Base-by-base conservation (phyloP, 2,797 vertebrate genomes). In the Cyprinodon diabolis region DNA sequence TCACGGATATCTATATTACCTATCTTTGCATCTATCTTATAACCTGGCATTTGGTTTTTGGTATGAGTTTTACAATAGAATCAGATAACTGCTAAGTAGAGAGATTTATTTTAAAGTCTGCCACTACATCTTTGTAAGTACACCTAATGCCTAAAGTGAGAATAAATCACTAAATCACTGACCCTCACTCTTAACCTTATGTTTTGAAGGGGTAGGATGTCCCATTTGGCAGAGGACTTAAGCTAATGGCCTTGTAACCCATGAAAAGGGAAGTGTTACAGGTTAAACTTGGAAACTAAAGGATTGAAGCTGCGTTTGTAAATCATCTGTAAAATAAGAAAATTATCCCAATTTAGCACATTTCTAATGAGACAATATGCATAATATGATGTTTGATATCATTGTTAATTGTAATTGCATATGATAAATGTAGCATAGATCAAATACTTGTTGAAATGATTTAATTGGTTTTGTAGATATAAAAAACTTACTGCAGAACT, bases 41-140 rank as follows among this genome's bases (percentile, higher is more conserved):
- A 58, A 52, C 37, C 71, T 63, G 81, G 73, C 69, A 62, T 72
- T 83, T 77, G 66, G 17, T 66, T 79, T 65, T 66, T 23, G 80
- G 30, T 69, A 19, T 54, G 51, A 57, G 30, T 74, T 25, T n/a
- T 84, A 35, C 82, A 74, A 74, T 47, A 21, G 0, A 56, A 21
- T 15, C 21, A 43, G 37, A 55, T 13, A 43, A 40, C 63, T 63
- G 25, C 54, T 35, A 12, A 25, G 35, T 67, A 37, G 8, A 21
- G 23, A 19, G 23, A 71, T 45, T 65, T 23, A 80, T 58, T 69
- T 17, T 4, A 54, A 74, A 25, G 68, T 40, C 69, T 49, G 37
- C 66, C 60, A 66, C 70, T 35, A 45, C 68, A 69, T 75, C 58
- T 37, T 48, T 71, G 54, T 40, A 77, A 74, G 66, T 72, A 68